A percentile compares a stretch with the other conserved stretches of the same genome.
Conservation (phyloP, 1,140 invertebrate genomes). For the Agrilus planipennis region DNA sequence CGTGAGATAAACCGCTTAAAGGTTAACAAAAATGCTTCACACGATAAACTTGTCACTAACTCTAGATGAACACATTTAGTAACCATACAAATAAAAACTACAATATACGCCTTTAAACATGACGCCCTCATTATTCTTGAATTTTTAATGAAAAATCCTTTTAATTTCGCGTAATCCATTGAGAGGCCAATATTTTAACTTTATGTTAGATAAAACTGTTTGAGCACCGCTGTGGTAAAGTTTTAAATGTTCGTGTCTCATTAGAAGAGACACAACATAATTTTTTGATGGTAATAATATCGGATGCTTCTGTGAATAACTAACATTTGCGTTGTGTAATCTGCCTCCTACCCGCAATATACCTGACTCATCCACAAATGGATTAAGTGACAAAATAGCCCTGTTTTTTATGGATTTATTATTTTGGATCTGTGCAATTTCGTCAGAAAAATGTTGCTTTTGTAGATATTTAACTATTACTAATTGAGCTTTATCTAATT, state of each 20-base stretch:
- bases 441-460: background rate
- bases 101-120: no score
- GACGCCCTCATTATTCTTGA: no score
- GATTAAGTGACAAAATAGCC: no score
- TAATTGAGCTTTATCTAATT: background rate
- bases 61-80: no score
- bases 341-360: constrained; percentile 33
- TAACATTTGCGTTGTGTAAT: constrained; percentile 20
- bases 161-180: no score
- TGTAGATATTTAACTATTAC: background rate
- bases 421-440: background rate
- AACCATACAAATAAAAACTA: no score
- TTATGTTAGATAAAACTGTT: no score
- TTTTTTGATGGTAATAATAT: constrained; percentile 34
- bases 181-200: no score
- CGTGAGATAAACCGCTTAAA: constrained; percentile 26
- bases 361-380: constrained; percentile 28
- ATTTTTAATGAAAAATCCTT: no score
- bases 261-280: no score
- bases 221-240: no score
- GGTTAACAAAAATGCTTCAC: constrained; percentile 25
- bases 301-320: constrained; percentile 31
- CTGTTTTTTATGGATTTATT: background rate
- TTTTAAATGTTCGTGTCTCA: no score
- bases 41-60: constrained; percentile 18